Base-by-base conservation (phyloP, 2,888 invertebrate genomes). In the Agapostemon virescens region DNA sequence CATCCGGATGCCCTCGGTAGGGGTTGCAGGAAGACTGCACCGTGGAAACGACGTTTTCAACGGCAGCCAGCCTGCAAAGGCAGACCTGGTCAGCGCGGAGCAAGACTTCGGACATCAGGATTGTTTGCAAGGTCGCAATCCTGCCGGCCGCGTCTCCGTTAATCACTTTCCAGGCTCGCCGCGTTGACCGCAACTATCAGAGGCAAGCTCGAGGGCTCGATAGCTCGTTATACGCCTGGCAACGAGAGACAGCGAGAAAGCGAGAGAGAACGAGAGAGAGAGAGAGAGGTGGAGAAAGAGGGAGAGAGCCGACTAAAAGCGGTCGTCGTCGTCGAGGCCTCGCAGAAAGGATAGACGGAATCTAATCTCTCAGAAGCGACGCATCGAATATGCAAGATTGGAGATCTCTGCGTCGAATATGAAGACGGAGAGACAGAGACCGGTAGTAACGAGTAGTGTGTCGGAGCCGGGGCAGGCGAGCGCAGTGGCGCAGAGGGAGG, bases 371-470 rank as follows among this genome's bases (percentile, higher is more conserved):
- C 77, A 66, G 77, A 81, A 79, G 82, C 77, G 82, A 85, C 80
- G 81, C 81, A 86, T 86, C 85, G 86, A 83, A 83, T 86, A 86
- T 86, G 86, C 86, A 86, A 85, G 85, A 84, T 86, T 66, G 79
- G 69, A 77, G 69, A 64, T 77, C 77, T 71, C 70, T 42, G 71
- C 71, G 81, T 79, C 70, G 81, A 84, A 77, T 74, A 81, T 67
- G 76, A 73, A 74, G 79, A 69, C 23, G 45, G 45, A 68, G 64
- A 52, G 64, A 52, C 61, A 33, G 38, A 63, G 36, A 13, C 45
- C 9, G 63, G 40, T 20, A 49, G 49, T 30, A 58, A 61, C 26
- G 26, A 38, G 40, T 45, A 9, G 26, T 55, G 55, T 30, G 55
- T 15, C 55, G 26, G 55, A 17, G 26, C 2, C 17, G 55, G 6